Evolutionary conservation across 1,140 invertebrate species (phyloP).

Genomic region (Drosophila kohkoa): DNA sequence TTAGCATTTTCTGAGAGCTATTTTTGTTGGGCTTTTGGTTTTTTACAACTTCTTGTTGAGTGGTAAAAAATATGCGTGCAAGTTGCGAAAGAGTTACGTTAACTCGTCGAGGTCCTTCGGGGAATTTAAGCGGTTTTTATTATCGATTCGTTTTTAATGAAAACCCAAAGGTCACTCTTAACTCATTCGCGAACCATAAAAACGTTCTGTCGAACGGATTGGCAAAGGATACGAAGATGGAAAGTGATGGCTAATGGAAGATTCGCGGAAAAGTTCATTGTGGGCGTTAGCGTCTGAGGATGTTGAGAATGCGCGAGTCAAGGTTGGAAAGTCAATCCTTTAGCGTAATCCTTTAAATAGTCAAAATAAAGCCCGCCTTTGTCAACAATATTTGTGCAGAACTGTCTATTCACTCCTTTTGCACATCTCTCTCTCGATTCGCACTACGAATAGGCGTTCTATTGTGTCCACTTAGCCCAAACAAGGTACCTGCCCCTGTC

Average conservation of each 20-base stretch:
- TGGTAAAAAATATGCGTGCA: slow-evolving; percentile 69
- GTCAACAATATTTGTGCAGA: slow-evolving; percentile 72
- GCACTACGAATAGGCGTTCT: slow-evolving; percentile 74
- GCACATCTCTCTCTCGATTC: slow-evolving; percentile 50
- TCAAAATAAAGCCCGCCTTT: slow-evolving; percentile 83
- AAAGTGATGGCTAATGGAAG: neutral
- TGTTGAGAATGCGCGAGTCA: slow-evolving; percentile 51
- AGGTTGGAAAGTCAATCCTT: slow-evolving; percentile 83
- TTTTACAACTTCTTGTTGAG: slow-evolving; percentile 48
- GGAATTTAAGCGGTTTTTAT: slow-evolving; percentile 59
- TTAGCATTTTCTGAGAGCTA: slow-evolving; percentile 34
- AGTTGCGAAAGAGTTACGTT: slow-evolving; percentile 82
- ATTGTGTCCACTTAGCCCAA: slow-evolving; percentile 76
- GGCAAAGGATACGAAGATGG: slow-evolving; percentile 13
- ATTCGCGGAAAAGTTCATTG: slow-evolving; percentile 68
- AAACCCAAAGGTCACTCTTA: slow-evolving; percentile 57
- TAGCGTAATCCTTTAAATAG: slow-evolving; percentile 84
- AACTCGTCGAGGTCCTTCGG: slow-evolving; percentile 72
- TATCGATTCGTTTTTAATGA: slow-evolving; percentile 55
- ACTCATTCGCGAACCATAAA: slow-evolving; percentile 67
- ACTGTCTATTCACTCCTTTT: slow-evolving; percentile 50
- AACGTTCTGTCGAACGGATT: slow-evolving; percentile 14
- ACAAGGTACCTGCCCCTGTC: slow-evolving; percentile 64
- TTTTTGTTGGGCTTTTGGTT: slow-evolving; percentile 17
- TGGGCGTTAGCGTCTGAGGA: slow-evolving; percentile 60